Evolutionary conservation across 1,140 invertebrate species (phyloP).

Genomic region (Rhopalosiphum maidis): DNA sequence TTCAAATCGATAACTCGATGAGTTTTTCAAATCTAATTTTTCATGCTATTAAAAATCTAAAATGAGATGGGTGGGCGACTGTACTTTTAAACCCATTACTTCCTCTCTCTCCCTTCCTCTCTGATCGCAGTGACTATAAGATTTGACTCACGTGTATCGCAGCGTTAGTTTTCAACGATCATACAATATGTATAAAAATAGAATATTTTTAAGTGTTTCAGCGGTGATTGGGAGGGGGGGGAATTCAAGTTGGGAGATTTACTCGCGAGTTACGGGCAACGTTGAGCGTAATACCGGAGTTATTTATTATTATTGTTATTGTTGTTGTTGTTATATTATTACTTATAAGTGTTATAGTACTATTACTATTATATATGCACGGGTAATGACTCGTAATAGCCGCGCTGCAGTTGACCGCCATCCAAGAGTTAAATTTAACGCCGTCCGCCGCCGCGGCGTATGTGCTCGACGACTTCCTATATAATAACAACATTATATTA

Average conservation of each 20-base stretch:
- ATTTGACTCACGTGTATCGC: background rate
- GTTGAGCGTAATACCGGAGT: background rate
- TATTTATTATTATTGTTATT: slow-evolving; percentile 8
- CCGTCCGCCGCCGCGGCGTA: background rate
- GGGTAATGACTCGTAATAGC: background rate
- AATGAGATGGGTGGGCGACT: too few relatives aligned
- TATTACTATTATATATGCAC: background rate
- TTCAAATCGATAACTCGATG: background rate
- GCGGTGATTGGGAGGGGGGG: too few relatives aligned
- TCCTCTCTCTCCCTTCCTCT: too few relatives aligned
- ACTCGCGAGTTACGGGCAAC: background rate
- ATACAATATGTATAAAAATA: background rate
- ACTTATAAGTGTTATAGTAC: background rate
- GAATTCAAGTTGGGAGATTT: background rate
- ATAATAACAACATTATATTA: background rate
- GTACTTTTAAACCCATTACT: background rate
- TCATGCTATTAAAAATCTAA: background rate
- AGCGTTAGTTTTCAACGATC: background rate
- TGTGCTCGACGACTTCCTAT: slow-evolving; percentile 6
- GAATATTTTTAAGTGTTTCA: background rate
- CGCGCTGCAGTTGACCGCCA: slow-evolving; percentile 4
- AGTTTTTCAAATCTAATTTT: background rate
- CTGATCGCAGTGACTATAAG: background rate
- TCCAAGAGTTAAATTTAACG: slow-evolving; percentile 35
- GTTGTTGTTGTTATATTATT: background rate